phyloP scores from a whole-genome alignment of 2,113 vertebrate genomes.

The Melanerpes aurifrons region DNA sequence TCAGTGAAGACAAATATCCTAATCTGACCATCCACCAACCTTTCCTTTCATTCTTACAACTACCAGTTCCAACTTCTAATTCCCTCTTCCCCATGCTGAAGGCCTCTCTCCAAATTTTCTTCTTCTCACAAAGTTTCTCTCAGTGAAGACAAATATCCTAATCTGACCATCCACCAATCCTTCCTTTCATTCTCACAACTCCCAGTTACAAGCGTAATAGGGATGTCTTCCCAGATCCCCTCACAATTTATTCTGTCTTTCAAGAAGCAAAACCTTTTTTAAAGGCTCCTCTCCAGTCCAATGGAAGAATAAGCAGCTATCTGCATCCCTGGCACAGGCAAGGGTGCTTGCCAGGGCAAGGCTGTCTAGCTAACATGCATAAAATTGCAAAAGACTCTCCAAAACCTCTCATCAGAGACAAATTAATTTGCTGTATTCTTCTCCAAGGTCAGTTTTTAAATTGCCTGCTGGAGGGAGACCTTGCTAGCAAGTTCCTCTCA shows the following conservation, averaged over 20 bases:
- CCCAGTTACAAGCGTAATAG: background rate
- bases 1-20: background rate
- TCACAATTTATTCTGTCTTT: background rate
- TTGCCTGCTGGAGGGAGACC: conserved; percentile 35
- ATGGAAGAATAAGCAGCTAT: conserved; percentile 5
- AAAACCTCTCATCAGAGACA: conserved; percentile 30
- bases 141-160: background rate
- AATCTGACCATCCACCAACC: background rate
- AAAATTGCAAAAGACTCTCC: conserved; percentile 38
- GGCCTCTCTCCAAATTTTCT: background rate
- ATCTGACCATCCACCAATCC: background rate
- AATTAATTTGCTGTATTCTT: conserved; percentile 39
- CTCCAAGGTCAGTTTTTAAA: conserved; percentile 43
- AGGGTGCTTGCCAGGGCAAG: conserved; percentile 39
- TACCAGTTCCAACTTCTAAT: background rate
- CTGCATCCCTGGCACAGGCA: background rate
- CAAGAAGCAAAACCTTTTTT: background rate
- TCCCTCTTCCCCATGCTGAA: background rate
- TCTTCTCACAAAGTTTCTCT: background rate
- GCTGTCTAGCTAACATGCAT: conserved; percentile 15
- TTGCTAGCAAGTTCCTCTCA: background rate
- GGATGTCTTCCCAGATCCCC: background rate
- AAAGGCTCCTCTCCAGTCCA: background rate
- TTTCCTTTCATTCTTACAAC: background rate
- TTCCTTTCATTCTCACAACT: background rate